Evolutionary conservation across 1,140 invertebrate genomes (phyloP).

Genomic region (Ectropis grisescens): DNA sequence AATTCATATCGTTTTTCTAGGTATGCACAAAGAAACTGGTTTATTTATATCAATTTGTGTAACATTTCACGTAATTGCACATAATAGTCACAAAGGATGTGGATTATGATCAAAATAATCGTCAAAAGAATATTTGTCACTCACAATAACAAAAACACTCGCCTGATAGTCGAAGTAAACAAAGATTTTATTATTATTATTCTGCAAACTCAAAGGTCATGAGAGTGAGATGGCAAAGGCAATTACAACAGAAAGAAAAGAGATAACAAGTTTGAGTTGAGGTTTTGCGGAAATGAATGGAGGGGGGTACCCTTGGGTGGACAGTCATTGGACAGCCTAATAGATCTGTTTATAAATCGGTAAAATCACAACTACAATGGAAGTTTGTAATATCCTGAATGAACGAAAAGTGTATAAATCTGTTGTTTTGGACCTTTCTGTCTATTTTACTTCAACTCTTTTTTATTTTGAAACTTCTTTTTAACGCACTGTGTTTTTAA

Average conservation of each 20-base stretch:
- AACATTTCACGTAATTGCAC: constrained; percentile 16
- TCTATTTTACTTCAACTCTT: too few species aligned
- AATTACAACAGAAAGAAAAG: constrained; percentile 14
- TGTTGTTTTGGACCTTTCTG: too few species aligned
- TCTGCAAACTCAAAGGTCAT: constrained; percentile 66
- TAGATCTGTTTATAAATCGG: too few species aligned
- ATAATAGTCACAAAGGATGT: too few species aligned
- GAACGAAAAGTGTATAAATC: too few species aligned
- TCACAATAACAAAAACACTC: constrained; percentile 68
- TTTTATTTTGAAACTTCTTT: too few species aligned
- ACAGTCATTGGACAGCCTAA: background rate
- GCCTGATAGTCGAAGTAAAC: constrained; percentile 61
- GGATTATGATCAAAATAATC: constrained; percentile 15
- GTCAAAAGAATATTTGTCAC: too few species aligned
- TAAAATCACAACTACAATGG: too few species aligned
- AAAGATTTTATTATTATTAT: constrained; percentile 67
- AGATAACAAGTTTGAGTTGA: background rate
- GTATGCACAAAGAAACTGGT: too few species aligned
- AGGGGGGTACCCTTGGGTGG: constrained; percentile 1
- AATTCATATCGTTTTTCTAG: background rate
- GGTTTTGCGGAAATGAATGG: constrained; percentile 6
- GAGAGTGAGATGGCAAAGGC: constrained; percentile 30
- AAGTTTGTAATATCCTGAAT: too few species aligned
- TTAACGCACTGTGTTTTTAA: too few species aligned
- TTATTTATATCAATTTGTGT: too few species aligned